Base-by-base conservation (phyloP, 2,888 invertebrate genomes). In the Neocrepidodera transversa region DNA sequence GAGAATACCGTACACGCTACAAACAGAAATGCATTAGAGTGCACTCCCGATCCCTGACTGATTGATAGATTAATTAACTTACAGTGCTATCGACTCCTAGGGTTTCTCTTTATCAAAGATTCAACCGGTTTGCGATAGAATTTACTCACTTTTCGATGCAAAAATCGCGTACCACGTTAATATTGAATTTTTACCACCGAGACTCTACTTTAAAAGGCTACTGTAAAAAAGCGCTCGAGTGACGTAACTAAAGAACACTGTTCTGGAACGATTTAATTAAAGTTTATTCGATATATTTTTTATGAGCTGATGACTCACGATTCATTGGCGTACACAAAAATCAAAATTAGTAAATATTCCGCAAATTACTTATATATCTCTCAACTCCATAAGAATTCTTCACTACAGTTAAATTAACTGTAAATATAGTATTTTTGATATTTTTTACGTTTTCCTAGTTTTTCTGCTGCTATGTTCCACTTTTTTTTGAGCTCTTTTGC, bases 41-140 rank as follows among this genome's bases (percentile, higher is more conserved):
- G 75, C 76, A 76, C 75, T 76, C 73, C 72, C 72, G 74, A 73
- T 72, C 70, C 68, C 71, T 71, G 71, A 71, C 73, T 74, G 76
- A 76, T 76, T 75, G 76, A 75, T 76, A 73, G 74, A 72, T 73
- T 76, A 76, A 76, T 76, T 74, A 72, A 74, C 74, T 76, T 76
- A 75, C 70, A 64, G 62, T 62, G 67, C 63, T 58, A 66, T 67
- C 67, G 65, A 71, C 66, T 67, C 67, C 64, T 66, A 63, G 61
- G 62, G 62, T 61, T 66, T 62, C 65, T 63, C 63, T 65, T 62
- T 62, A 68, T 67, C 61, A 68, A 70, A 67, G 67, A 68, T 68
- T 68, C 64, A 68, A 63, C 58, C 61, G 36, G 28, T 38, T 50
- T 62, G 60, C 62, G 60, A 65, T 61, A 49, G 62, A 61, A 63